Evolutionary conservation across 2,797 vertebrate species (phyloP).

Genomic region (Capromys pilorides): DNA sequence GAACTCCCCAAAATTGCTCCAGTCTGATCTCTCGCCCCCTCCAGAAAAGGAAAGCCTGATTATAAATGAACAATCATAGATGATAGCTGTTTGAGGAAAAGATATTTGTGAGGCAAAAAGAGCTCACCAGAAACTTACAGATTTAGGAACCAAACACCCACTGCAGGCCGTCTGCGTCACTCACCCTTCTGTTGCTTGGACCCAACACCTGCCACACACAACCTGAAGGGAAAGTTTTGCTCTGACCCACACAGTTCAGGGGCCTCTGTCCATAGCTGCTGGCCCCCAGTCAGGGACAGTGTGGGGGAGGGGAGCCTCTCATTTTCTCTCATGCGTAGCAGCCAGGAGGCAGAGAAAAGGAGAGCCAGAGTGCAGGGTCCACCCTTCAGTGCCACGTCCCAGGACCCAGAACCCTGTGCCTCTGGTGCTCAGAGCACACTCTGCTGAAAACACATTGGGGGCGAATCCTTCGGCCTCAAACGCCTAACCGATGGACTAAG

Average conservation of each 20-base stretch:
- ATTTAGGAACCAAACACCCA: background rate
- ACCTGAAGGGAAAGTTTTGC: background rate
- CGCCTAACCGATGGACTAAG: background rate
- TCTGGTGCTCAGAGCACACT: background rate
- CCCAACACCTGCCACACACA: background rate
- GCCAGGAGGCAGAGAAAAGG: background rate
- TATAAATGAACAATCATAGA: too few relatives aligned
- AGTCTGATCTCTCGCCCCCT: background rate
- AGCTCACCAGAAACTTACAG: background rate
- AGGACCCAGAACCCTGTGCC: background rate
- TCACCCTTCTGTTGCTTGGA: background rate
- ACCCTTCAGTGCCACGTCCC: background rate
- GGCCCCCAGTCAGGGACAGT: background rate
- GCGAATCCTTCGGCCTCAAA: background rate
- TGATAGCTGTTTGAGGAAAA: background rate
- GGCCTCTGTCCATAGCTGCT: background rate
- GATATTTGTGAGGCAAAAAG: background rate
- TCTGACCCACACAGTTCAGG: background rate
- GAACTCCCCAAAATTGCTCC: background rate
- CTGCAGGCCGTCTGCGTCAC: background rate
- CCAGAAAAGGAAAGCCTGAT: background rate
- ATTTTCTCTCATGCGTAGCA: background rate
- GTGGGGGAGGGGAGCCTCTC: background rate
- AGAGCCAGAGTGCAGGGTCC: background rate
- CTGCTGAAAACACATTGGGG: background rate